These are phyloP conservation scores for Pseudorectes ferrugineus DNA, from an alignment of 2,113 vertebrate species.

Conservation along the genomic window DNA sequence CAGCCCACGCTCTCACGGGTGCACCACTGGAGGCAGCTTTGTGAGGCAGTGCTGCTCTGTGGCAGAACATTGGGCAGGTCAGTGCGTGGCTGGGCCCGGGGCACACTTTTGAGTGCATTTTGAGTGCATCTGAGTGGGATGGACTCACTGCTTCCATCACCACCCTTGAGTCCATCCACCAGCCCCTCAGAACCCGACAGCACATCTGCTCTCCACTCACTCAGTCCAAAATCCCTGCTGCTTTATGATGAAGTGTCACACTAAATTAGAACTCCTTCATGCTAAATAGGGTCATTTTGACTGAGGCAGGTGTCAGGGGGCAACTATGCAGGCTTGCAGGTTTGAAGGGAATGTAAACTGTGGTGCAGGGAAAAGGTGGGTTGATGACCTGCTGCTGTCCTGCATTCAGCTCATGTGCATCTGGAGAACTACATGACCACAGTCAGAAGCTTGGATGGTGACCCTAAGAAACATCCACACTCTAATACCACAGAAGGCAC, in stretches of 20 bases:
- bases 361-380: neutral
- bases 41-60: neutral
- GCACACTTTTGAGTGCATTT: neutral
- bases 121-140: neutral
- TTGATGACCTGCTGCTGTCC: neutral
- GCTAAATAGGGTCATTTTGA: neutral
- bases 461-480: neutral
- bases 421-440: neutral
- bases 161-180: neutral
- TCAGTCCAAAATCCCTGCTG: neutral
- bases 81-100: rapidly evolving
- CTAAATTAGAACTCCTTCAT: neutral
- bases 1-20: rapidly evolving
- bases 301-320: neutral
- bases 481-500: neutral
- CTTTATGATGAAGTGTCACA: neutral
- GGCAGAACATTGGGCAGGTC: neutral
- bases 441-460: neutral
- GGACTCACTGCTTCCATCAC: neutral
- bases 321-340: neutral
- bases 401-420: neutral
- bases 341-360: neutral
- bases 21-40: neutral
- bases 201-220: neutral
- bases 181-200: neutral